Percentiles rank a stretch among this genome's conserved stretches.
These are phyloP conservation scores for Nannoperca australis DNA, from an alignment of 2,797 vertebrate genomes.

Conservation along the genomic window DNA sequence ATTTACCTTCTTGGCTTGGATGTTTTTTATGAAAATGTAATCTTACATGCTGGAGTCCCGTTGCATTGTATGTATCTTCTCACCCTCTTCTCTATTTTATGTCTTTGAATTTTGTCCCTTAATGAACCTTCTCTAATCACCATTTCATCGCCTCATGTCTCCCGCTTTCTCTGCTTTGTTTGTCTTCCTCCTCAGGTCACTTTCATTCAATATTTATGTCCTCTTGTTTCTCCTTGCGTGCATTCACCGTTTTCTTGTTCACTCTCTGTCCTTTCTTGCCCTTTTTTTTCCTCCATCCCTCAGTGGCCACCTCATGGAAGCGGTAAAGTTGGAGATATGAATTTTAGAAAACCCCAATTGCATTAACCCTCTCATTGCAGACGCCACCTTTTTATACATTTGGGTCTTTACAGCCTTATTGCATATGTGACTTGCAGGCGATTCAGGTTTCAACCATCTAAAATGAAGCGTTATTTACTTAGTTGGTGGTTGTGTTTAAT, in stretches of 20 bases:
- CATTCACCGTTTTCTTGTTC: not conserved
- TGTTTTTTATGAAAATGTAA: slow-evolving; percentile 4
- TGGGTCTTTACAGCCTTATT: too few relatives aligned
- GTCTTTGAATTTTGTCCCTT: not conserved
- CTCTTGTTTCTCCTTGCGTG: slow-evolving; percentile 7
- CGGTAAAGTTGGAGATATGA: too few relatives aligned
- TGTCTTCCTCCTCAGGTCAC: slow-evolving; percentile 13
- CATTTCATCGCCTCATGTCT: not conserved
- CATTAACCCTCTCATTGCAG: too few relatives aligned
- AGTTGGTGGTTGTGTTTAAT: not conserved
- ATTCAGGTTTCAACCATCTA: too few relatives aligned
- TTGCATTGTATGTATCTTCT: slow-evolving; percentile 10
- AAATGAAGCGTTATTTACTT: not conserved
- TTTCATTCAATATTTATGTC: slow-evolving; percentile 44
- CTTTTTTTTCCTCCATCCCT: slow-evolving; percentile 5
- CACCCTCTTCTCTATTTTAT: not conserved
- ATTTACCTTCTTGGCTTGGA: slow-evolving; percentile 7
- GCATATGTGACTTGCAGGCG: too few relatives aligned
- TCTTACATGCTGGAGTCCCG: slow-evolving; percentile 1
- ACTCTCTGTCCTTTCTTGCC: not conserved
- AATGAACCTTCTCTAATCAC: not conserved
- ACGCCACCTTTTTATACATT: too few relatives aligned
- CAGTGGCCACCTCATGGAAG: slow-evolving; percentile 15
- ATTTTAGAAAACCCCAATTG: too few relatives aligned
- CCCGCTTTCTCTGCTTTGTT: not conserved